Conservation (phyloP, 2,113 vertebrate genomes). For the Rattus norvegicus region GRCr8 NC_086022.1:144032001-144032500, state of each 20-base stretch:
- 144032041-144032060: background rate
- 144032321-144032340: background rate
- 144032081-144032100: background rate
- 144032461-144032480: background rate
- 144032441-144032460: background rate
- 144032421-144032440: background rate
- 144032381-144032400: background rate
- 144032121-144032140: background rate
- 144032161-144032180: background rate
- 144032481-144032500: background rate
- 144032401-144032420: background rate
- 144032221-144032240: background rate
- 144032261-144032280: background rate
- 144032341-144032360: background rate
- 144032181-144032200: background rate
- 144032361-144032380: background rate
- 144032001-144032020: background rate
- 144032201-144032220: background rate
- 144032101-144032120: background rate
- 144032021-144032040: background rate
- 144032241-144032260: background rate
- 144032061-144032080: background rate
- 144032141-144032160: background rate
- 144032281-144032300: background rate
- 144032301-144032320: background rate